A percentile compares a stretch with the other conserved stretches of the same genome.
Conservation (phyloP, 2,113 vertebrate genomes). For the Oryzias melastigma region DNA sequence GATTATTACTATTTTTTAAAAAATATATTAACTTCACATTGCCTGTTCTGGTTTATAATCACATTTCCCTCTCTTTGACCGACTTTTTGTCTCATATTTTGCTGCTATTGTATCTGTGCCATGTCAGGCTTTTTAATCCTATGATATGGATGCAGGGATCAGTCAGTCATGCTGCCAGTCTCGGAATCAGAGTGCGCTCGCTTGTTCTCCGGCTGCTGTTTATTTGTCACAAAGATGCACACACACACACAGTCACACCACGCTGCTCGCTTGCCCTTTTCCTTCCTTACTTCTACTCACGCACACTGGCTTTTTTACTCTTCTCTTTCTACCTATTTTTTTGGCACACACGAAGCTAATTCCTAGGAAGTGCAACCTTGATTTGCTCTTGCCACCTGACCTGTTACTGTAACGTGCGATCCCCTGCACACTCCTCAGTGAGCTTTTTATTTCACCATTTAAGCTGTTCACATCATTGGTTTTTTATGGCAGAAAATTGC, state of each 20-base stretch:
- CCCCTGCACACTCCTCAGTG: neutral
- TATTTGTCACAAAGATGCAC: constrained; percentile 45
- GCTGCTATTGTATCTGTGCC: constrained; percentile 41
- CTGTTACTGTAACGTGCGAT: constrained; percentile 22
- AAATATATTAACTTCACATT: constrained; percentile 10
- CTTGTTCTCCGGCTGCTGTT: constrained; percentile 45
- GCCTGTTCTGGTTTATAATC: constrained; percentile 51
- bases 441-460: constrained; percentile 40
- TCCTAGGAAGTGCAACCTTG: constrained; percentile 51
- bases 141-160: constrained; percentile 66
- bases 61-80: constrained; percentile 55
- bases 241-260: constrained; percentile 13
- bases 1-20: constrained; percentile 1
- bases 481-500: constrained; percentile 45
- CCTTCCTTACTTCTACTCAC: constrained; percentile 33
- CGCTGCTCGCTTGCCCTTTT: constrained; percentile 17
- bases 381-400: constrained; percentile 52
- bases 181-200: constrained; percentile 47
- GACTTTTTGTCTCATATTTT: constrained; percentile 58
- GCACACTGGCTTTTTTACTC: constrained; percentile 19
- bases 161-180: constrained; percentile 64
- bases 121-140: constrained; percentile 62
- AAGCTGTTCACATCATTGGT: constrained; percentile 27
- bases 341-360: constrained; percentile 43
- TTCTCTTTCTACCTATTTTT: constrained; percentile 46